Conservation (phyloP, 2,113 vertebrate species). For the Plecturocebus donacophilus region DNA sequence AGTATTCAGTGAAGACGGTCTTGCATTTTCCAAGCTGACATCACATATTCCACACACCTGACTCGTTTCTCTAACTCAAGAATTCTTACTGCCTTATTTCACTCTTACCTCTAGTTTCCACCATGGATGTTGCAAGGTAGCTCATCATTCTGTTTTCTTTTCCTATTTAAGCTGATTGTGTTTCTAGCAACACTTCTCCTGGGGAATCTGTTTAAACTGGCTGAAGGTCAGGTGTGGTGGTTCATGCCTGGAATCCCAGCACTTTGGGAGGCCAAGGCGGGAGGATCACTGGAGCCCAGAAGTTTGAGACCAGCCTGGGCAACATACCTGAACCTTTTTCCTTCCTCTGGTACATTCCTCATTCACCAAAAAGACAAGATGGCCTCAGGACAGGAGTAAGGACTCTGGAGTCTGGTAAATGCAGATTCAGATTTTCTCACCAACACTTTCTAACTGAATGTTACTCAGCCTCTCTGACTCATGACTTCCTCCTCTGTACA, state of each 20-base stretch:
- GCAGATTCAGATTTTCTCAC: slow-evolving; percentile 9
- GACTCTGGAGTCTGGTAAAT: background rate
- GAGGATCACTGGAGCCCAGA: no score
- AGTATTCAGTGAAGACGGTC: background rate
- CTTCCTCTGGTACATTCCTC: background rate
- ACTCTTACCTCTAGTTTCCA: background rate
- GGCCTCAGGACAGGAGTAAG: slow-evolving; percentile 17
- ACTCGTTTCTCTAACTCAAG: background rate
- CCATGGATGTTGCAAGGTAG: background rate
- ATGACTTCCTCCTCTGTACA: background rate
- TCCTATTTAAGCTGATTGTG: slow-evolving; percentile 68
- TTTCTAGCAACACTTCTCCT: slow-evolving; percentile 69
- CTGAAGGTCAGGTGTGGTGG: background rate
- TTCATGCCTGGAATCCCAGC: no score
- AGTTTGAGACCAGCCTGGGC: no score
- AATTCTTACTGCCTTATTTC: background rate
- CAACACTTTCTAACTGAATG: background rate
- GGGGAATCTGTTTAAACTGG: slow-evolving; percentile 51
- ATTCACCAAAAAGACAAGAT: slow-evolving; percentile 12
- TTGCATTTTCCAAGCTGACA: background rate
- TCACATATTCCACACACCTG: background rate
- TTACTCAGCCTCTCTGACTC: background rate
- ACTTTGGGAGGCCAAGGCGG: no score
- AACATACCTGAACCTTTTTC: background rate
- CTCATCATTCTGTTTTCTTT: background rate